These are phyloP conservation scores for Apotomis capreana DNA, from an alignment of 2,888 invertebrate species.

Conservation along the genomic window DNA sequence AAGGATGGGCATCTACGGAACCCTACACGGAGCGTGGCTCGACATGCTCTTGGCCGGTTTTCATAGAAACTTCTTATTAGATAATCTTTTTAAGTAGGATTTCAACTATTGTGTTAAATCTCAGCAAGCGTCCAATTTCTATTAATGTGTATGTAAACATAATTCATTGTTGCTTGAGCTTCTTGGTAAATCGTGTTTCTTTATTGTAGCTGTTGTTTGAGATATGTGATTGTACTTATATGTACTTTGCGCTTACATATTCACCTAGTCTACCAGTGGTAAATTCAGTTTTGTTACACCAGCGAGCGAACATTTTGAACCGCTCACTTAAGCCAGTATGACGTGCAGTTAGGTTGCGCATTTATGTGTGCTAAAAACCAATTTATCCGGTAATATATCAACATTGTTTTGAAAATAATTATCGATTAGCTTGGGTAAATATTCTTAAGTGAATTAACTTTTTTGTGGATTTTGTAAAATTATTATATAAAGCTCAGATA, in stretches of 20 bases:
- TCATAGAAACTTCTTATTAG: too few species aligned
- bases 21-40: too few species aligned
- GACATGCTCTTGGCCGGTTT: too few species aligned
- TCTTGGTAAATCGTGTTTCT: too few species aligned
- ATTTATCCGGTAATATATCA: not conserved
- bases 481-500: not conserved
- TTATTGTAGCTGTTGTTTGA: not conserved
- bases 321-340: slow-evolving; percentile 65
- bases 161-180: too few species aligned
- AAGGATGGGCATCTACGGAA: too few species aligned
- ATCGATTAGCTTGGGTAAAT: not conserved
- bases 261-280: slow-evolving; percentile 16
- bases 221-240: not conserved
- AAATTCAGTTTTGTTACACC: slow-evolving; percentile 46
- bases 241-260: not conserved
- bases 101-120: too few species aligned
- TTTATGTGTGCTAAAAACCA: slow-evolving; percentile 17
- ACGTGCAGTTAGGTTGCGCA: slow-evolving; percentile 55
- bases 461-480: not conserved
- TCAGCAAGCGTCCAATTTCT: too few species aligned
- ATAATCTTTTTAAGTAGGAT: too few species aligned
- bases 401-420: not conserved
- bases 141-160: too few species aligned
- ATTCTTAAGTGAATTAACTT: slow-evolving; percentile 3
- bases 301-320: slow-evolving; percentile 66